Evolutionary conservation across 2,113 vertebrate species (phyloP).

Genomic region (Regulus satrapa): DNA sequence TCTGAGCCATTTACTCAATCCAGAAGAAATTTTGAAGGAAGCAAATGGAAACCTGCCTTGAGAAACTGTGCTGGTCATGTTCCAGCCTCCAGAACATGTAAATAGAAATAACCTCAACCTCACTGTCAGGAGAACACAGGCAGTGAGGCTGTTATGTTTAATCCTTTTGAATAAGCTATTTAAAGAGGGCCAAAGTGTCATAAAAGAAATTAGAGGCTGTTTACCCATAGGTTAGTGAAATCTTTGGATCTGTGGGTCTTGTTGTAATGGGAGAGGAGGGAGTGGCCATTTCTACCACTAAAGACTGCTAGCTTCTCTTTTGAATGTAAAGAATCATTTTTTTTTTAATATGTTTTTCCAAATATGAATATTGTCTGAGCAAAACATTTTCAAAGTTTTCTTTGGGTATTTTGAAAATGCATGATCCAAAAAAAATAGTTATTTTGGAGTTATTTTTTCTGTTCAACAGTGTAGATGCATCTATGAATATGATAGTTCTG

Average conservation of each 20-base stretch:
- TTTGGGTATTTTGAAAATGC: neutral
- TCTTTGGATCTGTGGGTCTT: neutral
- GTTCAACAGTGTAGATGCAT: neutral
- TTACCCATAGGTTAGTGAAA: neutral
- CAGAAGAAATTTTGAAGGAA: neutral
- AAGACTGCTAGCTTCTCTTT: neutral
- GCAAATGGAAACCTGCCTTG: neutral
- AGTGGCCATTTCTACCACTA: neutral
- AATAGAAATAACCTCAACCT: constrained; percentile 38
- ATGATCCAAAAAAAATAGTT: constrained; percentile 14
- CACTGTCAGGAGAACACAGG: constrained; percentile 6
- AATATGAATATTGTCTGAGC: neutral
- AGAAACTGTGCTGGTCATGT: neutral
- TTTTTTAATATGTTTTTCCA: neutral
- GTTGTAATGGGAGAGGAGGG: neutral
- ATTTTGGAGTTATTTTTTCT: neutral
- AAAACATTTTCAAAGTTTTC: neutral
- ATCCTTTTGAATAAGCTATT: constrained; percentile 44
- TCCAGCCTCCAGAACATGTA: constrained; percentile 10
- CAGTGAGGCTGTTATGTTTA: constrained; percentile 10
- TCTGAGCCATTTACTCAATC: neutral
- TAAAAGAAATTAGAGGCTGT: neutral
- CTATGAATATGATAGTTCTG: neutral
- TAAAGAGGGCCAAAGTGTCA: neutral
- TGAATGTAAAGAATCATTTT: neutral